Conservation (phyloP, 2,888 invertebrate genomes). For the Stegana nigrithorax region DNA sequence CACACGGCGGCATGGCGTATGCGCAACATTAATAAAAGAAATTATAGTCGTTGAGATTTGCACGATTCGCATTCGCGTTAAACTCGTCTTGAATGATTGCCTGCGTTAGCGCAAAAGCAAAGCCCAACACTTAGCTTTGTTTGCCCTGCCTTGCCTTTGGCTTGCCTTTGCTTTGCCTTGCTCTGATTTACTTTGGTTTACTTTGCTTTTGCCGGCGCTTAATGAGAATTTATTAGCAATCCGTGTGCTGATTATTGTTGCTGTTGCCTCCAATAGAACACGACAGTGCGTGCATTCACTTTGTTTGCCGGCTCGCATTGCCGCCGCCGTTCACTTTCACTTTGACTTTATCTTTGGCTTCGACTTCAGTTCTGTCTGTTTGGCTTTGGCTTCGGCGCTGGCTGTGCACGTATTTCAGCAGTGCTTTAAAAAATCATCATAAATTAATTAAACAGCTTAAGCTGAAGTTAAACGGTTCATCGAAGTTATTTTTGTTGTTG, state of each 20-base stretch:
- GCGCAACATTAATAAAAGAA: constrained; percentile 5
- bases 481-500: no score
- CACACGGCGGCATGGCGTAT: not conserved
- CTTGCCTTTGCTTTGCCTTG: constrained; percentile 2
- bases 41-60: not conserved
- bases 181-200: not conserved
- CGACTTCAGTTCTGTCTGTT: no score
- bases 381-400: not conserved
- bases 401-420: not conserved
- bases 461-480: not conserved
- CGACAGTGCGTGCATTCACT: no score
- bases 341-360: no score
- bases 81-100: no score
- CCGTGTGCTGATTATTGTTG: constrained; percentile 50
- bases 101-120: no score
- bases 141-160: not conserved
- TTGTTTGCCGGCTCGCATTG: no score
- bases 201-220: constrained; percentile 12
- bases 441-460: constrained; percentile 3
- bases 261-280: no score
- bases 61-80: not conserved
- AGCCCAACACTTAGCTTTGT: not conserved
- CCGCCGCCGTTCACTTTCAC: not conserved
- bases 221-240: constrained; percentile 52
- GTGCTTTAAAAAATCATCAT: constrained; percentile 4